phyloP scores from a whole-genome alignment of 1,140 invertebrate genomes.

The Drosophila bocki region DNA sequence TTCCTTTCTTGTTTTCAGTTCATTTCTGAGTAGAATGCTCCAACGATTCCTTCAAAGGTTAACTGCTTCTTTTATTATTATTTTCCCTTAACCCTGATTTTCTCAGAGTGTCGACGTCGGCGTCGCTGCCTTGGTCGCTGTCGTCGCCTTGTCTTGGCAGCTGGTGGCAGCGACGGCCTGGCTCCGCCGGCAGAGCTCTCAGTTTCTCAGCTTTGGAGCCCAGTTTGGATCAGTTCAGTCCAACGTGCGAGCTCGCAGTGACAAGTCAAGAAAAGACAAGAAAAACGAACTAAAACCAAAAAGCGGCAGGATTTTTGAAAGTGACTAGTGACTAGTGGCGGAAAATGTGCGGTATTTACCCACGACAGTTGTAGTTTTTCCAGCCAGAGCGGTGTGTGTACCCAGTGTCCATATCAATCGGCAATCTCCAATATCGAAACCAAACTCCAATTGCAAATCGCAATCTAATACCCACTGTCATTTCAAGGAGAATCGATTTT shows the following conservation, averaged over 20 bases:
- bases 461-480: slow-evolving; percentile 26
- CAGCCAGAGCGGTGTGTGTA: slow-evolving; percentile 7
- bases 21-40: too few species aligned
- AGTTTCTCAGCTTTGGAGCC: slow-evolving; percentile 50
- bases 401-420: slow-evolving; percentile 22
- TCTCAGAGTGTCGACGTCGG: slow-evolving; percentile 10
- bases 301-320: slow-evolving; percentile 47
- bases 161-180: slow-evolving; percentile 29
- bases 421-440: slow-evolving; percentile 1
- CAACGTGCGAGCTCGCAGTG: slow-evolving; percentile 76
- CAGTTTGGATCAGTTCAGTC: slow-evolving; percentile 50
- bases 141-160: slow-evolving; percentile 62
- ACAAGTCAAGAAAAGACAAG: slow-evolving; percentile 10
- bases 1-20: too few species aligned
- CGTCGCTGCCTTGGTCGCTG: slow-evolving; percentile 26
- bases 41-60: neutral
- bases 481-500: slow-evolving; percentile 47
- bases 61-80: too few species aligned
- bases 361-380: slow-evolving; percentile 30
- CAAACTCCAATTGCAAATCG: slow-evolving; percentile 14
- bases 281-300: slow-evolving; percentile 12
- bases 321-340: slow-evolving; percentile 52
- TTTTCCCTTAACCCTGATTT: neutral
- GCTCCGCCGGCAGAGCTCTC: slow-evolving; percentile 61
- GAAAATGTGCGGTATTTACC: slow-evolving; percentile 45